A percentile compares a stretch with the other conserved stretches of the same genome.
Evolutionary conservation across 2,113 vertebrate species (phyloP).

Genomic region (Lagopus leucura): DNA sequence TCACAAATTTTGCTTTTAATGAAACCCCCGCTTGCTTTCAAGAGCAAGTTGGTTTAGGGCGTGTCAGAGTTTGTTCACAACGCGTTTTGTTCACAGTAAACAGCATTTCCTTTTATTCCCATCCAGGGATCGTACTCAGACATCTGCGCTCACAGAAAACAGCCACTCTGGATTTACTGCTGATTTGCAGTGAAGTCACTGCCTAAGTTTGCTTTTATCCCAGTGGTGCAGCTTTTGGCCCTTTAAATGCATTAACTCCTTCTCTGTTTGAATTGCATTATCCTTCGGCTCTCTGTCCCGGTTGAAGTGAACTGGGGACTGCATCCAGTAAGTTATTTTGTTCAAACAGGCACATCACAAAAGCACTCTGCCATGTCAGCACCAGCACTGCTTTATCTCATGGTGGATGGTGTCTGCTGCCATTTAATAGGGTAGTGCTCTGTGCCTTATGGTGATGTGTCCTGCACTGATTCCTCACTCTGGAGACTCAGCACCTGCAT

Average conservation of each 20-base stretch:
- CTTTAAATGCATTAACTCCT: conserved; percentile 24
- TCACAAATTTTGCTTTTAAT: conserved; percentile 67
- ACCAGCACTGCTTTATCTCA: neutral
- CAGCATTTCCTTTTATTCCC: conserved; percentile 67
- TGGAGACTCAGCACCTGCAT: conserved; percentile 11
- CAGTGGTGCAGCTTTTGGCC: conserved; percentile 41
- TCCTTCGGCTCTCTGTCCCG: neutral
- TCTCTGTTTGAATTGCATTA: neutral
- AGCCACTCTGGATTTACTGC: conserved; percentile 36
- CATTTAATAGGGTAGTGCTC: neutral
- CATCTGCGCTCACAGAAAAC: conserved; percentile 54
- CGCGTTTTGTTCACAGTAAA: conserved; percentile 64
- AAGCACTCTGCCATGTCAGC: neutral
- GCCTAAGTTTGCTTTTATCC: conserved; percentile 37
- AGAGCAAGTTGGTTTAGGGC: conserved; percentile 68
- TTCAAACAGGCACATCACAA: neutral
- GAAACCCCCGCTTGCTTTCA: conserved; percentile 50
- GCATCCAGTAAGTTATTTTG: neutral
- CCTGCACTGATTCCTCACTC: accelerated
- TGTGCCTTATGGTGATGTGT: neutral
- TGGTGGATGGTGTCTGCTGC: neutral
- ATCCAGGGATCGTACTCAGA: conserved; percentile 62
- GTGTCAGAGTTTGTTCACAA: conserved; percentile 59
- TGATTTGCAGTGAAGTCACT: conserved; percentile 43
- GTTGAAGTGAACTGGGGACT: neutral